A percentile compares a stretch with the other conserved stretches of the same genome.
These are phyloP conservation scores for Chiroxiphia lanceolata DNA, from an alignment of 2,797 vertebrate genomes.

Conservation along the genomic window DNA sequence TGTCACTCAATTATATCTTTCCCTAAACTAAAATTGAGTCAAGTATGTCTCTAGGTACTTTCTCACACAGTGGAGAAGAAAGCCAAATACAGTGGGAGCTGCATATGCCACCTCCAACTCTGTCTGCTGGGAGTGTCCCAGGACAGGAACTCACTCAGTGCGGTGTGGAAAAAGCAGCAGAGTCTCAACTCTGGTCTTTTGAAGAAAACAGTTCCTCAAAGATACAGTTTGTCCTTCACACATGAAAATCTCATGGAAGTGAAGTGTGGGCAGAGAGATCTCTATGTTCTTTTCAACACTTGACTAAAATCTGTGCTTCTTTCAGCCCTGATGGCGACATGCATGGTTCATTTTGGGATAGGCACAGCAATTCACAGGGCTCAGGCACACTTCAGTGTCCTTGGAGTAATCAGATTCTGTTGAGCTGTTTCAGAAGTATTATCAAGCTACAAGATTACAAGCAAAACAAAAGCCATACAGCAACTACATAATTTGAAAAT, in stretches of 20 bases:
- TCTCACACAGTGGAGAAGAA: neutral
- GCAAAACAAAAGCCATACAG: neutral
- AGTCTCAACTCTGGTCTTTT: neutral
- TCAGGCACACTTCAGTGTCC: neutral
- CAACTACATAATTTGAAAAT: neutral
- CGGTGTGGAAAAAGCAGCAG: accelerated
- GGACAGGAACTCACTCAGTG: accelerated
- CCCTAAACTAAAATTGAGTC: neutral
- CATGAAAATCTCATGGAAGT: neutral
- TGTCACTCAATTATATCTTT: neutral
- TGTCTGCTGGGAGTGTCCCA: neutral
- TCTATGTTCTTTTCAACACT: neutral
- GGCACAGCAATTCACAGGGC: accelerated
- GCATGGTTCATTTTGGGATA: neutral
- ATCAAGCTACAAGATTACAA: neutral
- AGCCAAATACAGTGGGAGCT: accelerated
- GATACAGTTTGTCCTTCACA: neutral
- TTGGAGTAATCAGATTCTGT: neutral
- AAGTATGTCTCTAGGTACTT: neutral
- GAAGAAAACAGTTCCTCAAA: neutral
- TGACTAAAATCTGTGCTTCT: neutral
- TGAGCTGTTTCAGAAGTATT: neutral
- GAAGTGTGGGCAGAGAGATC: neutral
- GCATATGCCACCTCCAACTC: accelerated
- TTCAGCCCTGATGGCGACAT: neutral